Conservation (phyloP, 2,113 vertebrate species). For the Polyodon spathula region DNA sequence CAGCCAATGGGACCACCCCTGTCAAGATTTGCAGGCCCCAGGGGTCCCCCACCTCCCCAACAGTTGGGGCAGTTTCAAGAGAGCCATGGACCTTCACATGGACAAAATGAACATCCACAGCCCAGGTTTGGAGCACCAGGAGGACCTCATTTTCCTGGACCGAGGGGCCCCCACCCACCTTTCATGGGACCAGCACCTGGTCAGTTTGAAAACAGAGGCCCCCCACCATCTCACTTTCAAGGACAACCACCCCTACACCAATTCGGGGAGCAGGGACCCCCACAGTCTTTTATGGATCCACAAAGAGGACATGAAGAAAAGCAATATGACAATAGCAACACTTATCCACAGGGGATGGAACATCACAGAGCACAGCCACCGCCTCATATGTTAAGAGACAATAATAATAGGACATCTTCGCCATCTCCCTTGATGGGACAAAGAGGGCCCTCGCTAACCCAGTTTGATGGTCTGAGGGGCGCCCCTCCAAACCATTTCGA, state of each 20-base stretch:
- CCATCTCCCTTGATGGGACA: constrained; percentile 42
- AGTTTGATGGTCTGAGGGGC: constrained; percentile 63
- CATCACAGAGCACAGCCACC: constrained; percentile 33
- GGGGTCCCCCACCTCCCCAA: constrained; percentile 51
- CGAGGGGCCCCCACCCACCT: constrained; percentile 60
- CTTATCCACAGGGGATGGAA: constrained; percentile 42
- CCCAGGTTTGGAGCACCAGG: constrained; percentile 67
- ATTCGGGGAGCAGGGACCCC: constrained; percentile 61
- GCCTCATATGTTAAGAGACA: constrained; percentile 43
- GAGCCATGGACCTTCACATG: constrained; percentile 50
- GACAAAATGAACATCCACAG: constrained; percentile 55
- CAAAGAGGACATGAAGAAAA: constrained; percentile 35
- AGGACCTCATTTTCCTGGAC: constrained; percentile 69
- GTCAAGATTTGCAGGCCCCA: constrained; percentile 56
- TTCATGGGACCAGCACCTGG: constrained; percentile 44
- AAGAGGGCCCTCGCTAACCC: constrained; percentile 47
- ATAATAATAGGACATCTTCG: constrained; percentile 25
- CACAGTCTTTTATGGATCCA: constrained; percentile 34
- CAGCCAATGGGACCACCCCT: constrained; percentile 41
- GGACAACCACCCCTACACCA: constrained; percentile 60
- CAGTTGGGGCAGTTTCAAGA: constrained; percentile 56
- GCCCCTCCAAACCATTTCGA: constrained; percentile 26
- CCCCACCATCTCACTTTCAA: constrained; percentile 60
- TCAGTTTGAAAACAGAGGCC: constrained; percentile 67
- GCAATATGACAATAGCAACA: constrained; percentile 25